These are phyloP conservation scores for Diorhabda elongata DNA, from an alignment of 1,140 invertebrate genomes.

Conservation along the genomic window DNA sequence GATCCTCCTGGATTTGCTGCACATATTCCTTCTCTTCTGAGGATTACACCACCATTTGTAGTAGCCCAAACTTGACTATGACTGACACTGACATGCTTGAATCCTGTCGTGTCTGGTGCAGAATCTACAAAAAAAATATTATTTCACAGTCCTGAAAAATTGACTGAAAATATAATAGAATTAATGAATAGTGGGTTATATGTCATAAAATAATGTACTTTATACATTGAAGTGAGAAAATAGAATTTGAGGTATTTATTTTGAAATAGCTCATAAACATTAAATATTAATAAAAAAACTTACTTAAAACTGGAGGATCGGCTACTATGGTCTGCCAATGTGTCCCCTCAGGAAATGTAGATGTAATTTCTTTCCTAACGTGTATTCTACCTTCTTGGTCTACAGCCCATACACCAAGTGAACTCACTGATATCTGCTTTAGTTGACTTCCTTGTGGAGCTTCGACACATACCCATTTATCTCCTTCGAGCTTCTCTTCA, in stretches of 20 bases:
- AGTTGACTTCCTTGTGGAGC: constrained; percentile 64
- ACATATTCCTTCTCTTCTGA: constrained; percentile 67
- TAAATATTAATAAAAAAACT: neutral
- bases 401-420: constrained; percentile 66
- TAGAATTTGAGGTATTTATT: no score
- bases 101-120: constrained; percentile 48
- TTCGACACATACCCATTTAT: constrained; percentile 58
- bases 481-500: constrained; percentile 60
- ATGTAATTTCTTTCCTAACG: constrained; percentile 63
- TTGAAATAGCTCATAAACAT: no score
- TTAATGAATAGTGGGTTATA: no score
- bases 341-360: constrained; percentile 68
- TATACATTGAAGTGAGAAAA: no score
- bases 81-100: constrained; percentile 62
- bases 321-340: constrained; percentile 63
- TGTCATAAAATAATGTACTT: no score
- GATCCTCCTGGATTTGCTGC: constrained; percentile 65
- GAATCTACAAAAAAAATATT: constrained; percentile 34
- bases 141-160: no score
- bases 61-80: constrained; percentile 69
- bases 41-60: constrained; percentile 65
- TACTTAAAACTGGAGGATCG: constrained; percentile 54
- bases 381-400: constrained; percentile 60
- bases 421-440: constrained; percentile 71
- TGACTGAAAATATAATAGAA: no score